Evolutionary conservation across 2,888 invertebrate genomes (phyloP).

Genomic region (Nymphalis polychloros): DNA sequence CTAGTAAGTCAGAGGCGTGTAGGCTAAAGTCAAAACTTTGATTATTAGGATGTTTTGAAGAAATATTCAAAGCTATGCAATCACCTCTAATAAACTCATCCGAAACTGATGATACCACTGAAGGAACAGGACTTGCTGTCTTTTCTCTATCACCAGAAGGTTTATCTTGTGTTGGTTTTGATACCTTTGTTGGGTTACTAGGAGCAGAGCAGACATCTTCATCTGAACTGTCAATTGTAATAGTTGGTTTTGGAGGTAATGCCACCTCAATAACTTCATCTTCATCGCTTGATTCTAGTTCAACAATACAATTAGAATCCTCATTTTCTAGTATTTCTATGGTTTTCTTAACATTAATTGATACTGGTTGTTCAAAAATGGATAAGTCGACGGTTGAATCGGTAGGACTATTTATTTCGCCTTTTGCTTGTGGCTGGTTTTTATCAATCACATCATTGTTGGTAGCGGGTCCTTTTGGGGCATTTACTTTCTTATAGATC

Average conservation of each 20-base stretch:
- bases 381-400: constrained; percentile 53
- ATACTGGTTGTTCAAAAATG: constrained; percentile 60
- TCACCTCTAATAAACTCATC: constrained; percentile 78
- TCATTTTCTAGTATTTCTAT: constrained; percentile 68
- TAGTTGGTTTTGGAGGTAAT: constrained; percentile 73
- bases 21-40: constrained; percentile 76
- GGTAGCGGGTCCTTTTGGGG: constrained; percentile 40
- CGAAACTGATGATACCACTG: constrained; percentile 74
- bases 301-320: constrained; percentile 47
- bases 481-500: constrained; percentile 57
- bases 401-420: constrained; percentile 50
- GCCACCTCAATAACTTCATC: constrained; percentile 76
- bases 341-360: constrained; percentile 57
- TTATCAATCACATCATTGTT: constrained; percentile 44
- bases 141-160: constrained; percentile 51
- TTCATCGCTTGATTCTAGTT: constrained; percentile 71
- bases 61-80: constrained; percentile 76
- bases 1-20: constrained; percentile 71
- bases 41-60: constrained; percentile 62
- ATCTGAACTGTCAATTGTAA: constrained; percentile 77
- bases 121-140: constrained; percentile 73
- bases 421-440: constrained; percentile 48
- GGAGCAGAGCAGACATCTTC: constrained; percentile 64
- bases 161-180: constrained; percentile 46
- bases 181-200: constrained; percentile 20